These are phyloP conservation scores for Uloborus diversus DNA, from an alignment of 1,140 invertebrate species.

Conservation along the genomic window DNA sequence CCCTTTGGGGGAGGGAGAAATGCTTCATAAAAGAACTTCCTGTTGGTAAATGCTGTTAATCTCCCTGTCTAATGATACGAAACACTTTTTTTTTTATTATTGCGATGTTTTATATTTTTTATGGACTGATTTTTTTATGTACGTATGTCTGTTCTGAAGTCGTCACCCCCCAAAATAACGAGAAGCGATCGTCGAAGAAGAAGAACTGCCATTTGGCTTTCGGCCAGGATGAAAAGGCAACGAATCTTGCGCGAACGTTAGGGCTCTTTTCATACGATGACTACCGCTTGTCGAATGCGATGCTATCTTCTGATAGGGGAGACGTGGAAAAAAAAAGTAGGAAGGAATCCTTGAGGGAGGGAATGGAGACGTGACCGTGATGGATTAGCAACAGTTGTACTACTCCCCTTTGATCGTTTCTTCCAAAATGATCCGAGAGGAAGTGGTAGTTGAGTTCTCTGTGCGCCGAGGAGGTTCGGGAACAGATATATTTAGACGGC, in stretches of 20 bases:
- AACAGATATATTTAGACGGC: slow-evolving; percentile 8
- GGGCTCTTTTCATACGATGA: neutral
- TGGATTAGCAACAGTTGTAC: slow-evolving; percentile 57
- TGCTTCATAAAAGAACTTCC: slow-evolving; percentile 52
- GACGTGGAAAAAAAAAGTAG: neutral
- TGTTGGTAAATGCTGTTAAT: slow-evolving; percentile 56
- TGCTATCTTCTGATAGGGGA: slow-evolving; percentile 34
- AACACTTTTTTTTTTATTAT: slow-evolving; percentile 38
- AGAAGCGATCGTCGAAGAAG: neutral
- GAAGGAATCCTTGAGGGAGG: neutral
- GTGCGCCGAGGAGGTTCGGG: slow-evolving; percentile 17
- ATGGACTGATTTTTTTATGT: neutral
- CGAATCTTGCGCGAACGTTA: slow-evolving; percentile 11
- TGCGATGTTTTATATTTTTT: slow-evolving; percentile 11
- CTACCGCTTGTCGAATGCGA: slow-evolving; percentile 43
- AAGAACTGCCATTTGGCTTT: slow-evolving; percentile 39
- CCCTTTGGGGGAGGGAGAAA: slow-evolving; percentile 20
- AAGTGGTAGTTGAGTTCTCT: neutral
- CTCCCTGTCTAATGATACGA: slow-evolving; percentile 56
- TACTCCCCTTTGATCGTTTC: slow-evolving; percentile 41
- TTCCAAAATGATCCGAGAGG: slow-evolving; percentile 37
- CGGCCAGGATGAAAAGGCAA: slow-evolving; percentile 22
- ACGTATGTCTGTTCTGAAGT: neutral
- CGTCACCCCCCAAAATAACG: slow-evolving; percentile 41
- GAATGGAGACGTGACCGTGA: slow-evolving; percentile 23